Percentiles rank a stretch among this genome's conserved stretches.
Conservation (phyloP, 2,888 invertebrate species). For the Hirtodrosophila cameraria region DNA sequence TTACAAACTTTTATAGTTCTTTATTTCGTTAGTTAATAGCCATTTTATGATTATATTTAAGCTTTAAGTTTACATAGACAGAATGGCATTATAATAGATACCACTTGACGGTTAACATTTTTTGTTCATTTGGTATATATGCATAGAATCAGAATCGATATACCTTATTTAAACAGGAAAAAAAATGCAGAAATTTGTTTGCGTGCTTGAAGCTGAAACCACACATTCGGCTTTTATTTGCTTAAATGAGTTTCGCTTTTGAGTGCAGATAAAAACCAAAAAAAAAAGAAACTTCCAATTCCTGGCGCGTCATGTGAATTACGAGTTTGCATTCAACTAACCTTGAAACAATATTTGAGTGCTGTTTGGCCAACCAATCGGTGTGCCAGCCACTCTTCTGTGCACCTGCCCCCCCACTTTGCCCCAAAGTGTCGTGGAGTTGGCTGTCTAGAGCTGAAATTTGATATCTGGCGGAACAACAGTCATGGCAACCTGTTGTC, state of each 20-base stretch:
- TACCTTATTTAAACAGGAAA: background rate
- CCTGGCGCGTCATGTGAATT: constrained; percentile 55
- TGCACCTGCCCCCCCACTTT: background rate
- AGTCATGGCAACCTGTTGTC: constrained; percentile 60
- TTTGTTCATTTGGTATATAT: no score
- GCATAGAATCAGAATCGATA: background rate
- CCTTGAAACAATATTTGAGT: constrained; percentile 55
- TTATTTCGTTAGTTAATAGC: no score
- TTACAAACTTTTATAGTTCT: no score
- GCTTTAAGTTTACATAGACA: no score
- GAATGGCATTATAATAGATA: no score
- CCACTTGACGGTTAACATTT: no score
- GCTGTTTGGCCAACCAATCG: constrained; percentile 32
- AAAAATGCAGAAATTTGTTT: constrained; percentile 9
- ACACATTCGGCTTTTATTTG: constrained; percentile 49
- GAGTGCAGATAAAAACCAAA: constrained; percentile 33
- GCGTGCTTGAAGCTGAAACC: constrained; percentile 27
- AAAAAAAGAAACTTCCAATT: constrained; percentile 45
- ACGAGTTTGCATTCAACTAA: constrained; percentile 58
- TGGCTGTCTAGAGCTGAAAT: constrained; percentile 47
- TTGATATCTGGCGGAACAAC: constrained; percentile 55
- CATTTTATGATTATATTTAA: no score
- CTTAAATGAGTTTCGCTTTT: constrained; percentile 61
- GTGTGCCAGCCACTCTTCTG: constrained; percentile 3
- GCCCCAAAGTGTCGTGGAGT: constrained; percentile 38